Percentiles rank a stretch among this genome's conserved stretches.
phyloP scores from a whole-genome alignment of 2,797 vertebrate species.

The Sebastes alutus region DNA sequence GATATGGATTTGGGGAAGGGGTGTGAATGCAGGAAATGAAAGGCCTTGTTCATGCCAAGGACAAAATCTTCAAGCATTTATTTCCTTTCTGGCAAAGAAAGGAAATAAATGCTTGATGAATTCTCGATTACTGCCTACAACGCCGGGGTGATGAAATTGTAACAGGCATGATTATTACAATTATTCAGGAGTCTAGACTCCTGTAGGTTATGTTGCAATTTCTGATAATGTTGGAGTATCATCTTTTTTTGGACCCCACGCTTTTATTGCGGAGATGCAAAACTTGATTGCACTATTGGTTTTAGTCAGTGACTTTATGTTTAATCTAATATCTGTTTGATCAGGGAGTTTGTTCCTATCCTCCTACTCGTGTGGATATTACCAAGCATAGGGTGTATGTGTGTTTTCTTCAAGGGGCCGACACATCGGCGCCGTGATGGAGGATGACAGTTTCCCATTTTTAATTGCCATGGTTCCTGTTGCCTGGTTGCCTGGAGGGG shows the following conservation, averaged over 20 bases:
- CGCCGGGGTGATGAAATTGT: constrained; percentile 33
- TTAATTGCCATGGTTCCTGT: constrained; percentile 84
- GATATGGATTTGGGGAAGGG: constrained; percentile 48
- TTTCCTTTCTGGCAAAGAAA: constrained; percentile 14
- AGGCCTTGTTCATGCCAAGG: constrained; percentile 36
- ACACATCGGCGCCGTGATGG: constrained; percentile 60
- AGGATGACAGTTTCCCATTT: constrained; percentile 82
- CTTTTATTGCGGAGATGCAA: constrained; percentile 9
- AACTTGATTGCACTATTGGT: neutral
- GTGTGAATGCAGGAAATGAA: constrained; percentile 47
- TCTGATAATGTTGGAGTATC: constrained; percentile 21
- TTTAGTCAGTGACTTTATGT: constrained; percentile 18
- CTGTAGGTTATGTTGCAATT: constrained; percentile 21
- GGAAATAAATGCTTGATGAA: constrained; percentile 45
- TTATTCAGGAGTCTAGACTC: constrained; percentile 44
- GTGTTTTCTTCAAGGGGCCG: constrained; percentile 50
- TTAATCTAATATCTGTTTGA: constrained; percentile 41
- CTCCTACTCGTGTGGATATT: constrained; percentile 28
- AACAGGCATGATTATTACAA: constrained; percentile 49
- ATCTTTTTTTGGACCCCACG: neutral
- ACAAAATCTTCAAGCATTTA: neutral
- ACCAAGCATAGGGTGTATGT: constrained; percentile 20
- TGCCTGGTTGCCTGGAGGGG: constrained; percentile 75
- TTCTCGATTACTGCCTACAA: constrained; percentile 41
- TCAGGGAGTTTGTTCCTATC: constrained; percentile 33